phyloP scores from a whole-genome alignment of 2,797 vertebrate genomes.

The Scolopax bukidnonensis region DNA sequence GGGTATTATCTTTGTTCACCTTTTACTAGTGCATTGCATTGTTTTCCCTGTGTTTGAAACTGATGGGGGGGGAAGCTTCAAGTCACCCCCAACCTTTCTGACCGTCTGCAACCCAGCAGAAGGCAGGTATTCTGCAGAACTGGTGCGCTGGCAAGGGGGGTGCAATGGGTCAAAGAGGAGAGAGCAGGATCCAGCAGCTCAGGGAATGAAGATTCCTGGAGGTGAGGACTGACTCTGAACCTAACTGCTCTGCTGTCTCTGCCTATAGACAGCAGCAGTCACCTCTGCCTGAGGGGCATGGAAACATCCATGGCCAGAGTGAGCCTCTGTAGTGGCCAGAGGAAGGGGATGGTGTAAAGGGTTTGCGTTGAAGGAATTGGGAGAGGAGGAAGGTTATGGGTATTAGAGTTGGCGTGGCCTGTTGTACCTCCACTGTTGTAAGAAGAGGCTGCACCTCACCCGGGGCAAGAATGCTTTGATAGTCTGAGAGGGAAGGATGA shows the following conservation, averaged over 20 bases:
- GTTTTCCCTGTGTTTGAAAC: background rate
- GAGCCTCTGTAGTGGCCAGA: background rate
- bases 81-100: background rate
- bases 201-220: accelerated
- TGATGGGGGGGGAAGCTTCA: background rate
- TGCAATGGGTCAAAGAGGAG: background rate
- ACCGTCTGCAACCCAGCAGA: background rate
- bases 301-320: background rate
- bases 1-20: background rate
- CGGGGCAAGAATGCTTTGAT: background rate
- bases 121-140: background rate
- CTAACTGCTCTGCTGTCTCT: background rate
- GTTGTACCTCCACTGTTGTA: background rate
- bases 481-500: accelerated
- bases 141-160: accelerated
- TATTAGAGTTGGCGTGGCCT: background rate
- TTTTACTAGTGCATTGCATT: background rate
- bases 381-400: background rate
- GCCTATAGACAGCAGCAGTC: background rate
- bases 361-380: accelerated
- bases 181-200: background rate
- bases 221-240: background rate
- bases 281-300: background rate
- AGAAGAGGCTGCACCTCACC: background rate
- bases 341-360: background rate